Conservation (phyloP, 2,797 vertebrate species). For the Nannoperca australis region DNA sequence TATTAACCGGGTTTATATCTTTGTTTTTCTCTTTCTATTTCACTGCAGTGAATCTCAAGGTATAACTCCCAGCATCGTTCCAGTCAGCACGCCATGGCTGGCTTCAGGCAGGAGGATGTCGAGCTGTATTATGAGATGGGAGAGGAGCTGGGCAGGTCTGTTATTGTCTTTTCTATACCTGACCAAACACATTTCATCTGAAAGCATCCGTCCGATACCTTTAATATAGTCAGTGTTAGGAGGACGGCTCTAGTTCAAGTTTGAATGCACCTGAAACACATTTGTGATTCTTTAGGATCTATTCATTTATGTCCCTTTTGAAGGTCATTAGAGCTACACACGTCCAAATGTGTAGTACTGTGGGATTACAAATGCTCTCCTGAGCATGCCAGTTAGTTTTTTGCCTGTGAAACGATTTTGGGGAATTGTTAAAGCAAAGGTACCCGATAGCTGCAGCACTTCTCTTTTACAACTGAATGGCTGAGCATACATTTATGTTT, state of each 20-base stretch:
- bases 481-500: background rate
- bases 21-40: background rate
- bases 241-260: background rate
- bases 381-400: background rate
- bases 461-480: background rate
- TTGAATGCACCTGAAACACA: background rate
- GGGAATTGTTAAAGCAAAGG: background rate
- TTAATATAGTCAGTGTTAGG: background rate
- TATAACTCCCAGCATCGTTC: conserved; percentile 20
- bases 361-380: background rate
- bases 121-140: conserved; percentile 95
- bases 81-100: conserved; percentile 86
- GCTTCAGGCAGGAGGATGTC: conserved; percentile 94
- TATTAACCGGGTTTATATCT: background rate
- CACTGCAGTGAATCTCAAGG: conserved; percentile 47
- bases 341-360: background rate
- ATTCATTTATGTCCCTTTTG: background rate
- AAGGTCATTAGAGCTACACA: background rate
- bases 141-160: conserved; percentile 96
- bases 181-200: background rate
- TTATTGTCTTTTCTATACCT: background rate
- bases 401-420: background rate
- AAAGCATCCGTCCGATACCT: background rate
- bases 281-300: background rate
- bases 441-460: background rate